Evolutionary conservation across 2,888 invertebrate species (phyloP).

Genomic region (Sturmia bella): DNA sequence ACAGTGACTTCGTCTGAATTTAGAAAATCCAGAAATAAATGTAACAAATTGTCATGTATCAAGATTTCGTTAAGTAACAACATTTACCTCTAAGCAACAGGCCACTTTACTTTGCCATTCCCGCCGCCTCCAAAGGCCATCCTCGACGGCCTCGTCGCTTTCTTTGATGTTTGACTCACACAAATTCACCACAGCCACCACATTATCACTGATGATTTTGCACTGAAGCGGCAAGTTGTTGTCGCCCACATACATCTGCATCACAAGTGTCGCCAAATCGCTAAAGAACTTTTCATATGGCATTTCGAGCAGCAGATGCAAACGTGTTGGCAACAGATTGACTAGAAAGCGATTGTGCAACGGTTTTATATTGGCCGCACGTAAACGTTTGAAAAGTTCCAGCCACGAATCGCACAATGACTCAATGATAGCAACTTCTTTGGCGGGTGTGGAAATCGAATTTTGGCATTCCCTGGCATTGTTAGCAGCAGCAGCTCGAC

Average conservation of each 20-base stretch:
- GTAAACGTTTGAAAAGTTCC: conserved; percentile 78
- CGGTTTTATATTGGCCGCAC: conserved; percentile 76
- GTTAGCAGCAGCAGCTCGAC: conserved; percentile 57
- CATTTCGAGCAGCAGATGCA: conserved; percentile 79
- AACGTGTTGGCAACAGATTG: conserved; percentile 81
- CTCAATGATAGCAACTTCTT: conserved; percentile 76
- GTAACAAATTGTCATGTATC: no score
- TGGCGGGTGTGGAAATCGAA: conserved; percentile 55
- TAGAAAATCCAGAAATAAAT: no score
- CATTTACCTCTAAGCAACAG: conserved; percentile 85
- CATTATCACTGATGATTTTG: conserved; percentile 77
- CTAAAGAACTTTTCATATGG: conserved; percentile 81
- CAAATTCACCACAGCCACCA: conserved; percentile 75
- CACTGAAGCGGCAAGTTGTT: conserved; percentile 76
- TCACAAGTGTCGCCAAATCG: conserved; percentile 78
- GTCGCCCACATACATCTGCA: conserved; percentile 79
- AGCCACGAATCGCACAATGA: conserved; percentile 78
- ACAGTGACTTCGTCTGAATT: no score
- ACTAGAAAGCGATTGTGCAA: conserved; percentile 81
- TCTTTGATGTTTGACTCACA: conserved; percentile 79
- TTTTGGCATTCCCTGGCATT: conserved; percentile 68
- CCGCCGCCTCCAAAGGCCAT: conserved; percentile 82
- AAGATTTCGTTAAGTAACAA: not conserved
- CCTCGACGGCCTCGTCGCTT: conserved; percentile 81
- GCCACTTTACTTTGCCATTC: conserved; percentile 84